Evolutionary conservation across 2,113 vertebrate genomes (phyloP).

Genomic region (Azemiops feae): DNA sequence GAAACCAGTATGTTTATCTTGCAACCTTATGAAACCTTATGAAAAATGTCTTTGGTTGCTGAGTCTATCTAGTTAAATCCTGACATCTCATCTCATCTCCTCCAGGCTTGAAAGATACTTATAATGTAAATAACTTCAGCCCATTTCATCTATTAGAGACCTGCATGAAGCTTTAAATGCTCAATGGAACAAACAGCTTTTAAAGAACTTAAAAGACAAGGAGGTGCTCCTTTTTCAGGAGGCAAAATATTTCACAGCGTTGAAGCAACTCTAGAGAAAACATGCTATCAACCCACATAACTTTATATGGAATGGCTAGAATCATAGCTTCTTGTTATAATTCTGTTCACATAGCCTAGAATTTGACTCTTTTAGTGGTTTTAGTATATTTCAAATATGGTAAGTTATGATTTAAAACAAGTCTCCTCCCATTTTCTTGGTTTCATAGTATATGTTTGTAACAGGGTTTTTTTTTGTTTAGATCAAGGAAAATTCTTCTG

Average conservation of each 20-base stretch:
- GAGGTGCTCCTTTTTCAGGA: not conserved
- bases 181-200: not conserved
- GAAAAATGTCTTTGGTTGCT: no score
- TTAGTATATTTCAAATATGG: not conserved
- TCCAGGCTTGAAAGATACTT: no score
- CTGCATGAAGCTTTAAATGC: not conserved
- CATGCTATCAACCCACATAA: not conserved
- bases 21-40: no score
- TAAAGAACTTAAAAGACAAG: not conserved
- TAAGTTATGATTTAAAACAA: not conserved
- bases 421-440: not conserved
- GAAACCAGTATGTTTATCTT: no score
- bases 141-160: not conserved
- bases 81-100: no score
- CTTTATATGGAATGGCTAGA: not conserved
- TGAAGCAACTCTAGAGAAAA: not conserved
- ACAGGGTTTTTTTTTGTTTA: not conserved
- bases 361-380: not conserved
- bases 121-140: not conserved
- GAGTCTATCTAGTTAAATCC: no score
- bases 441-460: not conserved
- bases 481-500: conserved; percentile 84
- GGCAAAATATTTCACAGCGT: not conserved
- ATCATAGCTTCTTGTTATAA: not conserved
- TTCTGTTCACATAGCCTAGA: not conserved